Evolutionary conservation across 2,888 invertebrate species (phyloP).

Genomic region (Drosophila ochracea): DNA sequence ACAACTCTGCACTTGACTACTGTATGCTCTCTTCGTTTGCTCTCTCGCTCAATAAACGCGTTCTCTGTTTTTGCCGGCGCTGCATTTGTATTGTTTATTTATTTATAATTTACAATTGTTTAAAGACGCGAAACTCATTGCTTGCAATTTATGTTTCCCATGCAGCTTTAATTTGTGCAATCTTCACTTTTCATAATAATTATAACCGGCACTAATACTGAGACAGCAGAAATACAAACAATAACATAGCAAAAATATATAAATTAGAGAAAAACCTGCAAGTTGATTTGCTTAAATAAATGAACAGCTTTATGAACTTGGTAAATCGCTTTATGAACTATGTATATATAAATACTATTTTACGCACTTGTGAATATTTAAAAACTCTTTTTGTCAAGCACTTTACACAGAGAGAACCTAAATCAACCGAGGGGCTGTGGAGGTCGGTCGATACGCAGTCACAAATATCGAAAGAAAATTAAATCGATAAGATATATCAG

Average conservation of each 20-base stretch:
- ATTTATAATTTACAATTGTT: slow-evolving; percentile 71
- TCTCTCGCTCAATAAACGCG: slow-evolving; percentile 23
- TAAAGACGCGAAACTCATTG: slow-evolving; percentile 21
- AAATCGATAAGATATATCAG: slow-evolving; percentile 16
- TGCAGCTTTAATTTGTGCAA: neutral
- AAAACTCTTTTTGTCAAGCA: neutral
- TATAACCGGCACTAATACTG: neutral
- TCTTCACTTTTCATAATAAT: neutral
- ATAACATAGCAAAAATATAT: neutral
- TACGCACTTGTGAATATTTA: neutral
- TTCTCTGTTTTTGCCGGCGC: slow-evolving; percentile 76
- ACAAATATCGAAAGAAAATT: neutral
- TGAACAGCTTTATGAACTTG: neutral
- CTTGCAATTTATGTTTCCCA: neutral
- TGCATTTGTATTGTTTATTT: slow-evolving; percentile 71
- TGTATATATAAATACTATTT: neutral
- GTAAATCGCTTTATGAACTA: neutral
- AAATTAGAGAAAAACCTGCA: neutral
- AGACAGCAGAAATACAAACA: neutral
- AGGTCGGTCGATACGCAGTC: slow-evolving; percentile 28
- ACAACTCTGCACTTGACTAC: slow-evolving; percentile 45
- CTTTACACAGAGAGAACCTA: neutral
- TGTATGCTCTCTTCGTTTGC: slow-evolving; percentile 18
- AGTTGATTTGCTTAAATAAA: neutral
- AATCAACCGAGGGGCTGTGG: slow-evolving; percentile 7